These are phyloP conservation scores for Ernsta delagoae DNA, from an alignment of 2,888 invertebrate species.

Conservation along the genomic window DNA sequence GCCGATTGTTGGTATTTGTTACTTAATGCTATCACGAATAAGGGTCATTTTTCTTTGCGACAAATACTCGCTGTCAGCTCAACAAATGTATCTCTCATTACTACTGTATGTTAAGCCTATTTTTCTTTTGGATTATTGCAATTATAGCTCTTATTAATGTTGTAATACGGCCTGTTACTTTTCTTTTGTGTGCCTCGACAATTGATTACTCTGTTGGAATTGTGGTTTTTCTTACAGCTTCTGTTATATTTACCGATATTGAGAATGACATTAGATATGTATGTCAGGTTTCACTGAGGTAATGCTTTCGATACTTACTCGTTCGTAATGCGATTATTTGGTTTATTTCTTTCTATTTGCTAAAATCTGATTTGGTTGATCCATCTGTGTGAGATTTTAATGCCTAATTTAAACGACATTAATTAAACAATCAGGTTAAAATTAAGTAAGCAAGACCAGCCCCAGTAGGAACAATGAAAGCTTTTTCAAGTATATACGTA, in stretches of 20 bases:
- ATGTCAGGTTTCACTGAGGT: not conserved
- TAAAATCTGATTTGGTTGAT: no score
- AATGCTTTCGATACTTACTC: no score
- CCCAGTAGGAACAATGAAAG: no score
- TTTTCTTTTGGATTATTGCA: conserved; percentile 23
- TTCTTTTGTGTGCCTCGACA: not conserved
- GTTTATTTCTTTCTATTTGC: not conserved
- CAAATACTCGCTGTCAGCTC: conserved; percentile 14
- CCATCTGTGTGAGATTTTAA: no score
- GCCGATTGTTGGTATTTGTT: conserved; percentile 1
- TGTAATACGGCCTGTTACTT: conserved; percentile 4
- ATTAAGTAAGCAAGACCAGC: no score
- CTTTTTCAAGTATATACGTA: no score
- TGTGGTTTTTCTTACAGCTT: not conserved
- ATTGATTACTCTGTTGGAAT: conserved; percentile 3
- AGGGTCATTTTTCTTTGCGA: conserved; percentile 16
- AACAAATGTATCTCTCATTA: conserved; percentile 23
- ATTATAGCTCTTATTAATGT: conserved; percentile 16
- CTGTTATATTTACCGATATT: not conserved
- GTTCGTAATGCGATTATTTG: no score
- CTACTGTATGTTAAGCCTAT: conserved; percentile 24
- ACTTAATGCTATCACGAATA: conserved; percentile 22
- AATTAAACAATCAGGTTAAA: no score
- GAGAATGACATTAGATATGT: not conserved
- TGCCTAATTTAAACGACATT: no score